Percentiles rank a stretch among this genome's conserved stretches.
phyloP scores from a whole-genome alignment of 2,888 invertebrate genomes.

The Epistrophella euchroma region DNA sequence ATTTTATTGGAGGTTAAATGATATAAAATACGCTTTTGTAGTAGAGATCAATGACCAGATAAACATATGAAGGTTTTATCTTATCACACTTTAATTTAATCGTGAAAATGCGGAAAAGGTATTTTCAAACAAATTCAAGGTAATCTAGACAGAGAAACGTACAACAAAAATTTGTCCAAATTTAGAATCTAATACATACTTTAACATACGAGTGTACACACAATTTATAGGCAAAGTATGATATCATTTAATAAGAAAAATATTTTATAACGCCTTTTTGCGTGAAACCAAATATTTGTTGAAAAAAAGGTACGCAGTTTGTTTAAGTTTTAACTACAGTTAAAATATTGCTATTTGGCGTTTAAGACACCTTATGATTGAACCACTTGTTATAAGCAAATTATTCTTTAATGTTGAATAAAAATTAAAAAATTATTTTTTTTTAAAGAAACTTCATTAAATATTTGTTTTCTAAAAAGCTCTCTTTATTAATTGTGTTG shows the following conservation, averaged over 20 bases:
- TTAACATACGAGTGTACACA: background rate
- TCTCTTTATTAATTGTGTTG: too few species aligned
- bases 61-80: constrained; percentile 31
- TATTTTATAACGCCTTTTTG: too few species aligned
- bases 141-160: background rate
- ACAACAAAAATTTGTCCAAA: background rate
- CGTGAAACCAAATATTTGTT: too few species aligned
- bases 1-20: constrained; percentile 25
- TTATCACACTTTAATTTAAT: constrained; percentile 23
- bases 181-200: background rate
- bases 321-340: too few species aligned
- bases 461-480: too few species aligned
- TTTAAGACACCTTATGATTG: too few species aligned
- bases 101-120: constrained; percentile 26
- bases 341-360: too few species aligned
- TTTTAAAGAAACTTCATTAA: too few species aligned
- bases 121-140: constrained; percentile 19
- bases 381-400: too few species aligned
- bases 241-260: background rate
- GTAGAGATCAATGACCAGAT: constrained; percentile 22
- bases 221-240: background rate
- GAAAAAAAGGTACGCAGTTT: too few species aligned
- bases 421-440: too few species aligned
- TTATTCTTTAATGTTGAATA: too few species aligned
- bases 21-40: background rate